Base-by-base conservation (phyloP, 2,888 invertebrate genomes). In the Ormyrus nitidulus region DNA sequence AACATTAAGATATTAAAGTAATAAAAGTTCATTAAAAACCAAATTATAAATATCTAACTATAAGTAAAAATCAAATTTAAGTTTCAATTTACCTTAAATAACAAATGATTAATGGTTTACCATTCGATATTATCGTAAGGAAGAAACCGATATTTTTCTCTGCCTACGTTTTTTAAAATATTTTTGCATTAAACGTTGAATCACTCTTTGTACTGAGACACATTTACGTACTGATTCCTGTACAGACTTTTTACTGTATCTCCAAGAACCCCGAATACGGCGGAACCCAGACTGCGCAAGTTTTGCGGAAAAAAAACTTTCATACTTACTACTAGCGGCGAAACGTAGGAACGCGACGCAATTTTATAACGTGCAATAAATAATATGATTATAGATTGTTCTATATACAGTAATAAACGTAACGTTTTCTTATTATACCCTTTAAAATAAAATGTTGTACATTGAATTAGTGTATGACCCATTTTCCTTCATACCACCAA, bases 291-390 rank as follows among this genome's bases (percentile, higher is more conserved):
- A 81, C 78, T 79, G 76, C 44, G 79, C 65, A 77, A 61, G 61
- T 76, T 74, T 72, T 65, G 59, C 53, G 13, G 54, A 71, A 70
- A 81, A 77, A 73, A 81, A 77, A 73, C 51, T 77, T 82, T 82
- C 79, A 75, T 77, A 82, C 54, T 77, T 44, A 77, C 58, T 79
- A 71, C 46, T 65, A 79, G 61, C 48, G 54, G 51, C 48, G 56
- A 72, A 49, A 56, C 19, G 44, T 71, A 71, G 62, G 51, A 58
- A 71, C 9, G 69, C 76, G 77, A 77, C 54, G 65, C 74, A 71
- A 82, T 77, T 82, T 80, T 79, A 73, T 82, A 80, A 79, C 51
- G 77, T 82, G 79, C 79, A 80, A 80, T 82, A 77, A 77, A 58
- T 73, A 72, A 77, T 70, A 34, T 34, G 34, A 34, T 73, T 72